Evolutionary conservation across 2,113 vertebrate species (phyloP).

Genomic region (Oceanodroma tethys): DNA sequence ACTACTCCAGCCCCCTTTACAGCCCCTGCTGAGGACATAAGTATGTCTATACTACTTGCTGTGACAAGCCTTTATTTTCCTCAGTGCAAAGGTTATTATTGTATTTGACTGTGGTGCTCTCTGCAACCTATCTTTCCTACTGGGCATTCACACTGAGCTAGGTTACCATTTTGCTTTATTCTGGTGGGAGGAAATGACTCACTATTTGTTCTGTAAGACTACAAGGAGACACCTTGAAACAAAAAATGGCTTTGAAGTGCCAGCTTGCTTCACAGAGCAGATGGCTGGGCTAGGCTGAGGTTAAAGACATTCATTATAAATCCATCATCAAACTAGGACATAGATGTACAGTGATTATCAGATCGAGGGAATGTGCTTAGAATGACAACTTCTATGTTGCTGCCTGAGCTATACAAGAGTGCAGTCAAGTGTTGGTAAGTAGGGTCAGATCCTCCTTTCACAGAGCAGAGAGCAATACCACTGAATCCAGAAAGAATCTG

Average conservation of each 20-base stretch:
- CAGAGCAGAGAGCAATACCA: not conserved
- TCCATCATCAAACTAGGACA: conserved; percentile 43
- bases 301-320: conserved; percentile 42
- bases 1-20: not conserved
- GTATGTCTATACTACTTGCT: not conserved
- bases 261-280: conserved; percentile 38
- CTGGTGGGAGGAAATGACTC: conserved; percentile 11
- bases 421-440: rapidly evolving
- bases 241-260: conserved; percentile 15
- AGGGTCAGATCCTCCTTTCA: not conserved
- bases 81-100: not conserved
- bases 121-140: not conserved
- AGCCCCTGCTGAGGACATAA: not conserved
- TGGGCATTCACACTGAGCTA: not conserved
- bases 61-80: not conserved
- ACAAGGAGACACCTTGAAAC: conserved; percentile 44
- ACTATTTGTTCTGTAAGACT: not conserved
- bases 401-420: not conserved
- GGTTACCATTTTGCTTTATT: not conserved
- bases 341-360: not conserved
- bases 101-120: not conserved
- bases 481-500: not conserved
- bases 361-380: not conserved
- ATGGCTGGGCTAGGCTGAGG: conserved; percentile 51
- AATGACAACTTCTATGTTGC: not conserved